Base-by-base conservation (phyloP, 2,113 vertebrate species). In the Tragulus kanchil region DNA sequence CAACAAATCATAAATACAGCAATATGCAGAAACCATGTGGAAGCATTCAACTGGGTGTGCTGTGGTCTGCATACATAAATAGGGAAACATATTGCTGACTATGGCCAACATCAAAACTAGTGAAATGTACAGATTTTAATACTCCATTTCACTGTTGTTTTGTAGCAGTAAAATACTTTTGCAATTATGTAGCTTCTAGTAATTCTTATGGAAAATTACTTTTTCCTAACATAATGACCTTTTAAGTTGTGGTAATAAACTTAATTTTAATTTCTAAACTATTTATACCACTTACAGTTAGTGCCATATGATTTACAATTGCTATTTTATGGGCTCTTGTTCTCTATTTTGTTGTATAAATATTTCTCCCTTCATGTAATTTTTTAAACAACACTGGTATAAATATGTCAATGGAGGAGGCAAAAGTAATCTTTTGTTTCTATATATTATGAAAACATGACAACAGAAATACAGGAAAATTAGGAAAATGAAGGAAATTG, bases 241-340 rank as follows among this genome's bases (percentile, higher is more conserved):
- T 96, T 96, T 90, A 92, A 95, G n/a, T 90, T 90, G 64, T 58
- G 28, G 59, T 61, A 93, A 93, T 95, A 36, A 36, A 61, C 59
- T 96, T 98, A 42, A 95, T 92, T 92, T 92, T 96, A 90, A 96
- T 96, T 97, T 92, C 48, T 81, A 88, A 97, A 89, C 69, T 92
- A 61, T 96, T 89, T 93, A 81, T 92, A 87, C 52, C 87, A 85
- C 69, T 97, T 81, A 82, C 3, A 62, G 54, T 88, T 87, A 85
- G 58, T 91, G 11, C 84, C 21, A 19, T 78, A 56, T 85, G 54
- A 96, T 78, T 90, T 90, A 77, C 16, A 90, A 85, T 25, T 89
- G 93, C 78, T 78, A 69, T 90, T 94, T 96, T 85, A 85, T 83
- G 23, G 82, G 2, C n/a, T 69, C 54, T 96, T 89, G 2, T 89